A percentile compares a stretch with the other conserved stretches of the same genome.
These are phyloP conservation scores for Drosophila birchii DNA, from an alignment of 2,888 invertebrate genomes.

Conservation along the genomic window DNA sequence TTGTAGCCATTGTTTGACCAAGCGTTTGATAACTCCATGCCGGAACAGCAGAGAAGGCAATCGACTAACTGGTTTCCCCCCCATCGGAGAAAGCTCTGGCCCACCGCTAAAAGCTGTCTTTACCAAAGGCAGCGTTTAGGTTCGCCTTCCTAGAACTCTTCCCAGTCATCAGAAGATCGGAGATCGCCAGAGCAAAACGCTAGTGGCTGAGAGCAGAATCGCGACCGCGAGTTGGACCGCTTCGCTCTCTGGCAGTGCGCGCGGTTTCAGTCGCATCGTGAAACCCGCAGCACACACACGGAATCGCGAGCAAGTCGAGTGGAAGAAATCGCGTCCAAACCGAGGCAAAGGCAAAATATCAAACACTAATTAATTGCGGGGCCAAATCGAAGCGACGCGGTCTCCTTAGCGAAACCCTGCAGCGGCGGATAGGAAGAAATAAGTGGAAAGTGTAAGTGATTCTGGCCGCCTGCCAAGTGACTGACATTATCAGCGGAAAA, in stretches of 20 bases:
- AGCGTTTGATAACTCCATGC: conserved; percentile 56
- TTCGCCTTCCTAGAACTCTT: conserved; percentile 59
- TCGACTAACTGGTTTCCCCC: conserved; percentile 59
- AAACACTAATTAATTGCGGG: conserved; percentile 31
- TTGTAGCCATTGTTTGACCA: conserved; percentile 63
- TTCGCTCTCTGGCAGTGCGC: conserved; percentile 38
- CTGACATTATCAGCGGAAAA: conserved; percentile 70
- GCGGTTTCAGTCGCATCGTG: conserved; percentile 67
- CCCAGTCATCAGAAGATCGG: conserved; percentile 27
- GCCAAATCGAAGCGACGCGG: conserved; percentile 28
- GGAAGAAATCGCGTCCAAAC: conserved; percentile 31
- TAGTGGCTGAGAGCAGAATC: conserved; percentile 20
- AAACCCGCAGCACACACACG: conserved; percentile 63
- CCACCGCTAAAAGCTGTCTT: conserved; percentile 44
- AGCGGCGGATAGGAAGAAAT: conserved; percentile 14
- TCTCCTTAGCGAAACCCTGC: conserved; percentile 17
- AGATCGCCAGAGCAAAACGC: conserved; percentile 23
- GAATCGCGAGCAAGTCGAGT: conserved; percentile 53
- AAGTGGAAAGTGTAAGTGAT: conserved; percentile 76
- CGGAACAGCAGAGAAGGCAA: conserved; percentile 29
- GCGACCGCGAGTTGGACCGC: conserved; percentile 33
- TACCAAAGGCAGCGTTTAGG: conserved; percentile 46
- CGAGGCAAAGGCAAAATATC: conserved; percentile 15
- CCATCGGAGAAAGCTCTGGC: conserved; percentile 60
- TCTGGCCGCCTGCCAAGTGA: conserved; percentile 57